Base-by-base conservation (phyloP, 2,888 invertebrate genomes). In the Eupelmus urozonus region DNA sequence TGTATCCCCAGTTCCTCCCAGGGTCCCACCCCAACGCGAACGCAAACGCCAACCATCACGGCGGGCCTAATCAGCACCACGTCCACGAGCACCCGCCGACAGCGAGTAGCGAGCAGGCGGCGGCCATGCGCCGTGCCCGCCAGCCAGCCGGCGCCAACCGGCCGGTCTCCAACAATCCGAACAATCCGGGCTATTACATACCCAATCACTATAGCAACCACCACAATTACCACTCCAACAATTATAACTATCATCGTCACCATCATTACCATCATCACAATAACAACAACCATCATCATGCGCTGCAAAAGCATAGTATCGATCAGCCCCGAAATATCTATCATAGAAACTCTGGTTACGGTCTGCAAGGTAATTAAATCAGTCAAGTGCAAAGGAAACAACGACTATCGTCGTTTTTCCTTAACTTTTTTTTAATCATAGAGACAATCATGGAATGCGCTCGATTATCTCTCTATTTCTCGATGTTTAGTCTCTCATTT, bases 1-100 rank as follows among this genome's bases (percentile, higher is more conserved):
- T 97, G 89, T 96, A 96, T 91, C 96, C 97, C 86, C 96, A 97
- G 93, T 97, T 96, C 93, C 93, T 97, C 91, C 96, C 96, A 88
- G 96, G 96, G 90, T 95, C 96, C 91, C 96, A 96, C 92, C 95
- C 96, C 86, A 94, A 93, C 90, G 93, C 93, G 85, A 90, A 89
- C 85, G 89, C 89, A 85, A 91, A 91, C 85, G 90, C 91, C 84
- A 92, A 92, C 88, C 91, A 91, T 85, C 88, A 89, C 84, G 86
- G 86, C 85, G 87, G 89, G 87, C 90, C 89, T 87, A 90, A 90
- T 87, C 90, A 89, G 85, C 89, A 89, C 85, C 91, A 90, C 86
- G 86, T 40, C 13, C 45, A 34, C 34, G 34, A 34, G 34, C 34
- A 34, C 34, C 3, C 3, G 5, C 34, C 34, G 9, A 3, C 3